Evolutionary conservation across 2,113 vertebrate genomes (phyloP).

Genomic region (Hemicordylus capensis): DNA sequence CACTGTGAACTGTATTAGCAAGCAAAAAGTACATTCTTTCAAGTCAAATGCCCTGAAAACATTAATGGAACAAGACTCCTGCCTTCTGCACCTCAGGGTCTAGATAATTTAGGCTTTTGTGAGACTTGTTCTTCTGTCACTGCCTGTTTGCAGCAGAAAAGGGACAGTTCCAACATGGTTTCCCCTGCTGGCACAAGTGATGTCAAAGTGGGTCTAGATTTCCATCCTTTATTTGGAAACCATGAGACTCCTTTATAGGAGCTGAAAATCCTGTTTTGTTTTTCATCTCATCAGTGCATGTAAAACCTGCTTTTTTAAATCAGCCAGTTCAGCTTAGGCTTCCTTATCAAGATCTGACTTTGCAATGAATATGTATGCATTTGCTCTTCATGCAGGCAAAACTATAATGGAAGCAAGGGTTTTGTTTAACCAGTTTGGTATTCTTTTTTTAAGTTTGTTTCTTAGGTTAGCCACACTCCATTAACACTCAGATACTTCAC

Average conservation of each 20-base stretch:
- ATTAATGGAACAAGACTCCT: no score
- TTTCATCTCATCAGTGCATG: not conserved
- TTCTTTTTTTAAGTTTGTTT: not conserved
- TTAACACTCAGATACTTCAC: no score
- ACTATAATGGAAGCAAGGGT: no score
- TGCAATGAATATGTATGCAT: not conserved
- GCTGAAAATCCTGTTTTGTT: not conserved
- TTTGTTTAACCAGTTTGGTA: not conserved
- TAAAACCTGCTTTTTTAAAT: not conserved
- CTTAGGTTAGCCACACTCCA: not conserved
- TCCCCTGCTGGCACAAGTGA: not conserved
- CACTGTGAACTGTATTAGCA: not conserved
- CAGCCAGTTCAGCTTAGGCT: not conserved
- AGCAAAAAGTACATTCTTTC: constrained; percentile 19
- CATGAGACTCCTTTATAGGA: not conserved
- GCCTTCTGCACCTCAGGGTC: no score
- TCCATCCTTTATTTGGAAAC: not conserved
- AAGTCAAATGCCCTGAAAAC: not conserved
- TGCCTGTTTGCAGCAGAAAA: not conserved
- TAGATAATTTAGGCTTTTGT: not conserved
- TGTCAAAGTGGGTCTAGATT: not conserved
- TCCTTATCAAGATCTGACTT: not conserved
- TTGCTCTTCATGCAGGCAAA: not conserved
- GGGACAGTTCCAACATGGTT: not conserved
- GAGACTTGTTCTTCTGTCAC: not conserved